These are phyloP conservation scores for Spicauda simplicius DNA, from an alignment of 2,888 invertebrate species.

Conservation along the genomic window DNA sequence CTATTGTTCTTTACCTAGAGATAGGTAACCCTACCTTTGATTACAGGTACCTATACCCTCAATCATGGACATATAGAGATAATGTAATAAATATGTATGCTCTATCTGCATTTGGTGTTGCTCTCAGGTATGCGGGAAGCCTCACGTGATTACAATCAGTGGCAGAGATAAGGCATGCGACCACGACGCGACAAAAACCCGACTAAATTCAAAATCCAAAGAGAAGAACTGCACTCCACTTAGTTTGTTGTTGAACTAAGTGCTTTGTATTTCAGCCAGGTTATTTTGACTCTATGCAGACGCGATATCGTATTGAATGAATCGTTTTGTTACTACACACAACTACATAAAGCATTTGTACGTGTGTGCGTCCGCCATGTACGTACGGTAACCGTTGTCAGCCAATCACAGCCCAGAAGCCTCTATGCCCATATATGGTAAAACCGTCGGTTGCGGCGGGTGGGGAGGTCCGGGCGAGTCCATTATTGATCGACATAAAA, in stretches of 20 bases:
- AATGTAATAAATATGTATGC: neutral
- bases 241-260: conserved; percentile 17
- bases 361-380: conserved; percentile 58
- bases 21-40: too few species aligned
- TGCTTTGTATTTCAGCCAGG: conserved; percentile 49
- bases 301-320: conserved; percentile 56
- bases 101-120: conserved; percentile 28
- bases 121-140: conserved; percentile 42
- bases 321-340: conserved; percentile 62
- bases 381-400: conserved; percentile 78
- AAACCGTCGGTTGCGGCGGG: conserved; percentile 85
- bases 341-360: conserved; percentile 52
- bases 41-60: too few species aligned
- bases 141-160: conserved; percentile 44
- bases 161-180: conserved; percentile 38
- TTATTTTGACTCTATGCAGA: conserved; percentile 44
- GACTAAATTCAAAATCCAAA: conserved; percentile 31
- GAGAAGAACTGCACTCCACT: neutral
- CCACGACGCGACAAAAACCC: conserved; percentile 30
- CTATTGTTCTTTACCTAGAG: too few species aligned
- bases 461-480: conserved; percentile 79
- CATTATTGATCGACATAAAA: conserved; percentile 57
- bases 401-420: conserved; percentile 87
- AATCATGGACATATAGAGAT: too few species aligned
- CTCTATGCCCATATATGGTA: conserved; percentile 93